Evolutionary conservation across 2,797 vertebrate species (phyloP), one percentile per base, ranked within the genome.

Genomic region (Emydoidea blandingii): DNA sequence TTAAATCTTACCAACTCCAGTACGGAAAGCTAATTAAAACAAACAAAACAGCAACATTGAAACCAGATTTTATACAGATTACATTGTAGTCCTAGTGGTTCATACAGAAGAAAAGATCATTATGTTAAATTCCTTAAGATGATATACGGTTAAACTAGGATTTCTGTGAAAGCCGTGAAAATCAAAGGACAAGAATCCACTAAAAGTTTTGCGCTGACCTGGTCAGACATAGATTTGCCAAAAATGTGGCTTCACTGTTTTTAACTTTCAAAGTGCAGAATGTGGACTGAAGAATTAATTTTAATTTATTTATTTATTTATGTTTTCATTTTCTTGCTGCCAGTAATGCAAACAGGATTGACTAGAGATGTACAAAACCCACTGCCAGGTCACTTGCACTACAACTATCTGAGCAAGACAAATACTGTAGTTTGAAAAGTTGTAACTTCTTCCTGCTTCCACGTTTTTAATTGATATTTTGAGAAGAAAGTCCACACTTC

Each of bases 121-220:
- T 85, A 90, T 29, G 41, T 92, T 91, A 78, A 86, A 31, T 89
- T 91, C 27, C 74, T 96, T 93, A 91, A 84, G 94, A 31, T 82
- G 52, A 92, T 74, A 41, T 83, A 78, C 74, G 54, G 50, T 92
- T 95, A 95, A 92, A 93, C 23, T 44, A 25, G 12, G 44, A 92
- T 95, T 96, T 95, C 89, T 95, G 85, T 54, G 79, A 83, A 94
- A 84, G 85, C 18, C 41, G 83, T 37, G 56, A 95, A 96, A 95
- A 94, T 91, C 52, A 90, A 94, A 95, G 85, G 56, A 27, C 62
- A 93, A 47, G 34, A 81, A 4, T 59, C 49, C 76, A 94, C 37
- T 91, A 72, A 94, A 96, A 86, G 21, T 87, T 97, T 92, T 94
- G 50, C 44, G 54, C 72, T 94, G 91, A 79, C 62, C 57, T 72